A percentile compares a stretch with the other conserved stretches of the same genome.
Evolutionary conservation across 2,113 vertebrate genomes (phyloP).

Genomic region (Xenus cinereus): DNA sequence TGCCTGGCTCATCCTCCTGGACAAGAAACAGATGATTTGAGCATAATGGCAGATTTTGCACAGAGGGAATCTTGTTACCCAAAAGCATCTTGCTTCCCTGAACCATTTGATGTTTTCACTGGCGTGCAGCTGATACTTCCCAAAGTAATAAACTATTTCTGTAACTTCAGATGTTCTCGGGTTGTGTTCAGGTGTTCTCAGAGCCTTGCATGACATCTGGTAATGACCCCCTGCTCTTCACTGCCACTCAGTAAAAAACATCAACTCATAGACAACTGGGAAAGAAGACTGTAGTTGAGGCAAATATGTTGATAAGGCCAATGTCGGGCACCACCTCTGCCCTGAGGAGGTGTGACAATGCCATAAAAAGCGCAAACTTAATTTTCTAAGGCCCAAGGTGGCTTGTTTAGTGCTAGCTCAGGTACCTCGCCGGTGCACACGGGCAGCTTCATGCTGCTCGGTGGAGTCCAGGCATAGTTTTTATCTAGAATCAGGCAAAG

Average conservation of each 20-base stretch:
- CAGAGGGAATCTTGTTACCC: not conserved
- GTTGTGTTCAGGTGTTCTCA: not conserved
- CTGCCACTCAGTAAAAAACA: not conserved
- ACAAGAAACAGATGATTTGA: not conserved
- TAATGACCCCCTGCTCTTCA: not conserved
- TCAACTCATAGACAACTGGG: not conserved
- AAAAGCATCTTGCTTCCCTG: not conserved
- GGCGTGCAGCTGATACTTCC: not conserved
- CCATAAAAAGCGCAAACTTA: not conserved
- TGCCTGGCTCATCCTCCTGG: not conserved
- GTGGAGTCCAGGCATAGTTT: rapidly evolving
- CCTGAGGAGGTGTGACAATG: too few relatives aligned
- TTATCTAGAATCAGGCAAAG: not conserved
- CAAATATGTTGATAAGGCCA: not conserved
- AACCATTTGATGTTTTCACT: not conserved
- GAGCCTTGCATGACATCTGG: rapidly evolving
- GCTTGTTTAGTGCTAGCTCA: not conserved
- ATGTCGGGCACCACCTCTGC: not conserved
- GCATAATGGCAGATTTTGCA: not conserved
- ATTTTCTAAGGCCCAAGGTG: not conserved
- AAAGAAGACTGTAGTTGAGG: not conserved
- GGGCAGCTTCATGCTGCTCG: not conserved
- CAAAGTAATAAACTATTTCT: not conserved
- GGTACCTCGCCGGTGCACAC: not conserved
- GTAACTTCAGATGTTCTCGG: not conserved